Percentiles rank a stretch among this genome's conserved stretches.
Evolutionary conservation across 2,113 vertebrate genomes (phyloP).

Genomic region (Glaucomys volans): DNA sequence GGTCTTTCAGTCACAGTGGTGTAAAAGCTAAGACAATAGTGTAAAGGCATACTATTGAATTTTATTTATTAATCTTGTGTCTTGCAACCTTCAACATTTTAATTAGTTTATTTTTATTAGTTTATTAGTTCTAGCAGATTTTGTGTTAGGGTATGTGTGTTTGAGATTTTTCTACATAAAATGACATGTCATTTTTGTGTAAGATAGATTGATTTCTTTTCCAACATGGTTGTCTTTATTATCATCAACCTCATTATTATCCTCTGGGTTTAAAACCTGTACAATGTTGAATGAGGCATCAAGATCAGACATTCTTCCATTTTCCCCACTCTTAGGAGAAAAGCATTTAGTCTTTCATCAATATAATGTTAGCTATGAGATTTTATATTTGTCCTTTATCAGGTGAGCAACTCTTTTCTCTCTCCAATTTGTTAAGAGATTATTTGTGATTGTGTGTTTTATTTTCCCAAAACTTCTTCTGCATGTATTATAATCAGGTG

Average conservation of each 20-base stretch:
- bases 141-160: neutral
- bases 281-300: neutral
- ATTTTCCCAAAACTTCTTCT: neutral
- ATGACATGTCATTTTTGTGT: neutral
- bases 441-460: neutral
- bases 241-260: neutral
- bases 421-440: neutral
- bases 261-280: neutral
- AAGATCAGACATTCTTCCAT: neutral
- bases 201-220: neutral
- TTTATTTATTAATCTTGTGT: neutral
- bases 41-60: neutral
- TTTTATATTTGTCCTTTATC: neutral
- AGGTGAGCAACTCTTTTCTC: neutral
- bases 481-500: neutral
- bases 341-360: neutral
- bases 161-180: neutral
- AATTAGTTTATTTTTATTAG: neutral
- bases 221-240: neutral
- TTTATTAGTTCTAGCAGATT: neutral
- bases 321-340: neutral
- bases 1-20: no score
- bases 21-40: no score
- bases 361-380: neutral
- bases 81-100: neutral